Evolutionary conservation across 2,113 vertebrate species (phyloP), one percentile per base, ranked within the genome.

Genomic region (Pollimyrus isidori): DNA sequence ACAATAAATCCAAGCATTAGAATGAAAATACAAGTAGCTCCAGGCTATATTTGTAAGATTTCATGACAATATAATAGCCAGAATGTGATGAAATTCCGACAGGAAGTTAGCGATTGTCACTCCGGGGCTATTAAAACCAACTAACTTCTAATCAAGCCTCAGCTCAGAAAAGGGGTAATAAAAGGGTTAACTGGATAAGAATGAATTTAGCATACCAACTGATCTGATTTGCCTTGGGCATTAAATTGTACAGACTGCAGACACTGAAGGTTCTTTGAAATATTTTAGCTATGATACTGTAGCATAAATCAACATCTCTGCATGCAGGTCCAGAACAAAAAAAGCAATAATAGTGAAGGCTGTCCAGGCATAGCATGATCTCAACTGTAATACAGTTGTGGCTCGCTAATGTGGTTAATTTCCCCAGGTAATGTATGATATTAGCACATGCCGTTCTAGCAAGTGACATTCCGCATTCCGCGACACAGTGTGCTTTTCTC

Each of bases 61-160:
- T 80, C 90, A 89, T 53, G 83, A 21, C 58, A 62, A 89, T 42
- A 86, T 30, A 85, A 86, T 45, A 86, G 56, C 56, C 56, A 26
- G 30, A 46, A 69, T 56, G 13, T 88, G 45, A 50, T 65, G 35
- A 89, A 86, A 88, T 86, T 73, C 35, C 15, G 26, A 50, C 46
- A 53, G 88, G 49, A 84, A 83, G 88, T 90, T 86, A 88, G 88
- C 76, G 53, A 86, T 62, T 73, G 69, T 89, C 90, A 90, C 86
- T 88, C 84, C 89, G 23, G 89, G 90, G 76, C 86, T 84, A 80
- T 88, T 88, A 86, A 65, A 86, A 83, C 84, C 26, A 39, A 88
- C 87, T 84, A 87, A 90, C 62, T 65, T 90, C 39, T 46, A 69
- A 82, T 88, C n/a, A 88, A 53, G 35, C 23, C 52, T 85, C 50